phyloP scores from a whole-genome alignment of 1,140 invertebrate species.

The Papilio aristodemus region DNA sequence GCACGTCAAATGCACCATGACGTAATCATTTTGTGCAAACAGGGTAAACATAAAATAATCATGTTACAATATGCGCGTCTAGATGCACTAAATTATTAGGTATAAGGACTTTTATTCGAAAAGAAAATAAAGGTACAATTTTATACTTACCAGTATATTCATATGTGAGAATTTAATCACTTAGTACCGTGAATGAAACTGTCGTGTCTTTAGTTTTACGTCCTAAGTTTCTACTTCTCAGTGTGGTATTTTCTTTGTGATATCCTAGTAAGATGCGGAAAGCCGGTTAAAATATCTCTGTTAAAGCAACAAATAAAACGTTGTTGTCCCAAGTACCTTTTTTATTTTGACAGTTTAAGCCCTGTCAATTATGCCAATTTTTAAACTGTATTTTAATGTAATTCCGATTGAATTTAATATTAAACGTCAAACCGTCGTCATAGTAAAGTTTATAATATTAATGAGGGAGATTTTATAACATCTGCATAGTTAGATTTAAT shows the following conservation, averaged over 20 bases:
- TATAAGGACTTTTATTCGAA: no score
- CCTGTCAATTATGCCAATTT: no score
- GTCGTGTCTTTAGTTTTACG: not conserved
- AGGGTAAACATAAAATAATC: not conserved
- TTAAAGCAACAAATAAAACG: no score
- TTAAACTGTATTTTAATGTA: not conserved
- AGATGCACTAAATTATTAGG: not conserved
- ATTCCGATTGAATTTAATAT: slow-evolving; percentile 3
- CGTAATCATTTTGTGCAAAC: not conserved
- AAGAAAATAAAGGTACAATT: no score
- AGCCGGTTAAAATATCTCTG: no score
- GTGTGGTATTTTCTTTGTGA: not conserved
- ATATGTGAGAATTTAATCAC: no score
- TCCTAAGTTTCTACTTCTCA: not conserved
- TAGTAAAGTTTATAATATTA: slow-evolving; percentile 30
- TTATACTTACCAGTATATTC: no score
- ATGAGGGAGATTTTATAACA: slow-evolving; percentile 29
- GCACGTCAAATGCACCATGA: not conserved
- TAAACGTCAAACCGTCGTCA: slow-evolving; percentile 25
- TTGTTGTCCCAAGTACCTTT: no score
- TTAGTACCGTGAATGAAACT: not conserved
- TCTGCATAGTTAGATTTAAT: slow-evolving; percentile 36
- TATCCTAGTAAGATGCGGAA: not conserved
- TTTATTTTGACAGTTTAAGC: no score
- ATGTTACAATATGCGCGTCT: not conserved